Base-by-base conservation (phyloP, 2,797 vertebrate species). In the Astyanax mexicanus region DNA sequence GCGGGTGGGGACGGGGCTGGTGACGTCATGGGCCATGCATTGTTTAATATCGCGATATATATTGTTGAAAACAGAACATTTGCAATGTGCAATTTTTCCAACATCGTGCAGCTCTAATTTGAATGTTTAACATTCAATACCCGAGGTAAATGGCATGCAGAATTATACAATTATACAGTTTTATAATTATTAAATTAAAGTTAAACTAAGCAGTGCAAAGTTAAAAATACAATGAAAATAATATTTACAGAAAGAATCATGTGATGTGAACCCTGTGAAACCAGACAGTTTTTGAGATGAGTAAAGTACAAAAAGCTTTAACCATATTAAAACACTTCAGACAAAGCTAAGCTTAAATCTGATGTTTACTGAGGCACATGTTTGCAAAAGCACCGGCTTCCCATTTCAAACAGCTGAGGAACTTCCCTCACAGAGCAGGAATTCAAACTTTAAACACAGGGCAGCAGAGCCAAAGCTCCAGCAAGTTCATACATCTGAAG, bases 331-430 rank as follows among this genome's bases (percentile, higher is more conserved):
- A 74, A 32, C 38, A 27, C 82, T 58, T 76, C 67, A 77, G 58
- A 75, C 57, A 55, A 65, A 25, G 70, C 76, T 72, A 82, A 79
- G 57, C 70, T 80, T 32, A 70, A 74, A 82, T 81, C 49, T 62
- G 61, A 51, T 65, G 57, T 74, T 73, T 19, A 78, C 57, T n/a
- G 25, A 72, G 64, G 69, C 52, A 55, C 52, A 47, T 75, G 67
- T 75, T 80, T 62, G 58, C 54, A 79, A 42, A 80, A 66, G 65
- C 40, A 29, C 52, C 67, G 67, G 60, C 12, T 45, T 74, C 25
- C 55, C 29, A 51, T 66, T 75, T 55, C 38, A 72, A 80, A 81
- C 37, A 61, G 12, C 21, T 7, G 3, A 38, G 38, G 25, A 57
- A 45, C 55, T 21, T 58, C 62, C 58, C 66, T 49, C 66, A 62